Evolutionary conservation across 2,888 invertebrate species (phyloP), one percentile per base, ranked within the genome.

Genomic region (Noctua janthina): DNA sequence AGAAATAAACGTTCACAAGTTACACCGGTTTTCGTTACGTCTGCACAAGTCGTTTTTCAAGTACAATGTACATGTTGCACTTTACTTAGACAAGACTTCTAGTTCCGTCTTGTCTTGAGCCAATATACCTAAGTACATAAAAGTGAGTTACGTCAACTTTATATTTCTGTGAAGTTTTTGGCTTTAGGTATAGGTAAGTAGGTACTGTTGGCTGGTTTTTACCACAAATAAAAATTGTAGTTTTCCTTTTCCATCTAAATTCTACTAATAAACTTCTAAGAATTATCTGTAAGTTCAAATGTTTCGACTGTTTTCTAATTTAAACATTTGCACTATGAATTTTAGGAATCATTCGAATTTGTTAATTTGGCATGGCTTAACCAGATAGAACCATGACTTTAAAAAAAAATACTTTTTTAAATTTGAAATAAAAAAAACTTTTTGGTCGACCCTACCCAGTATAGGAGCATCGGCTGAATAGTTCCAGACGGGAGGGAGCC

Each of bases 401-500:
- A 29, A 62, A 29, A 39, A 39, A 39, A 46, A 46, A 29, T 29
- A 29, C 29, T 29, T 29, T 29, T 29, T 29, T 29, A 29, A 29
- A 29, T 1, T 29, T 29, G 29, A 29, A 29, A 29, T 29, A 29
- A 0, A 29, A 29, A 29, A 29, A 46, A 39, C 17, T 82, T 56
- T 51, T 20, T 29, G 82, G 82, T 88, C 72, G 72, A 85, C 91
- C n/a, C 70, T 93, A 91, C 91, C 7, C 35, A 56, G 78, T 79
- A 82, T 83, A 90, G 90, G 88, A 91, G 91, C 91, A 93, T 92
- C 92, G 92, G 91, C 88, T 94, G 94, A 95, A 95, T 95, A 92
- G 94, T 92, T 92, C 91, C 93, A 93, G 94, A 92, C 93, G 91
- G 91, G 90, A 90, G 90, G 92, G 92, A 92, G 93, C 94, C 94